A percentile compares a stretch with the other conserved stretches of the same genome.
phyloP scores from a whole-genome alignment of 2,888 invertebrate species.

The Carpatolechia fugitivella region DNA sequence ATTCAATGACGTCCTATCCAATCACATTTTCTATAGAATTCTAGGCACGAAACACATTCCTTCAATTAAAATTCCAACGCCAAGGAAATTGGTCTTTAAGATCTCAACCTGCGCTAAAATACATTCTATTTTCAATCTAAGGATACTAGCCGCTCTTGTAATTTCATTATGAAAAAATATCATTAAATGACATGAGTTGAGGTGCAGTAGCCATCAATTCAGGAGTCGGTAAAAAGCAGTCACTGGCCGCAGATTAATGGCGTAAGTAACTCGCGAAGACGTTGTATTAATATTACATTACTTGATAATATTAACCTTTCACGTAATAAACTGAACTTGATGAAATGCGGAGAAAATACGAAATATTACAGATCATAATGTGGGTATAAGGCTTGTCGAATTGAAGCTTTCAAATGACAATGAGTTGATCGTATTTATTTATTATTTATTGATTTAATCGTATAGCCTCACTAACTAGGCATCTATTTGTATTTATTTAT shows the following conservation, averaged over 20 bases:
- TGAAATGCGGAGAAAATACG: not conserved
- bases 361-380: not conserved
- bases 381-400: no score
- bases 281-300: slow-evolving; percentile 19
- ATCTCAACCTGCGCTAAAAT: not conserved
- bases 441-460: no score
- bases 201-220: slow-evolving; percentile 17
- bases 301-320: slow-evolving; percentile 5
- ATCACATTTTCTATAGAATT: not conserved
- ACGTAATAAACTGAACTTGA: not conserved
- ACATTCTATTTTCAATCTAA: not conserved
- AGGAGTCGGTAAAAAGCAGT: slow-evolving; percentile 16
- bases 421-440: no score
- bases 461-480: no score
- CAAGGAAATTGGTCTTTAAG: not conserved
- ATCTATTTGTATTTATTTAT: no score
- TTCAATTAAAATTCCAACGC: slow-evolving; percentile 3
- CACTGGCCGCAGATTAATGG: slow-evolving; percentile 12
- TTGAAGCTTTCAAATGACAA: no score
- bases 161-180: slow-evolving; percentile 22
- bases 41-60: not conserved
- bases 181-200: slow-evolving; percentile 23
- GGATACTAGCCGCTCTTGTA: not conserved
- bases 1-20: not conserved
- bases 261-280: slow-evolving; percentile 9